phyloP scores from a whole-genome alignment of 92 coral and sea anemone species.

The Montipora capitata region DNA sequence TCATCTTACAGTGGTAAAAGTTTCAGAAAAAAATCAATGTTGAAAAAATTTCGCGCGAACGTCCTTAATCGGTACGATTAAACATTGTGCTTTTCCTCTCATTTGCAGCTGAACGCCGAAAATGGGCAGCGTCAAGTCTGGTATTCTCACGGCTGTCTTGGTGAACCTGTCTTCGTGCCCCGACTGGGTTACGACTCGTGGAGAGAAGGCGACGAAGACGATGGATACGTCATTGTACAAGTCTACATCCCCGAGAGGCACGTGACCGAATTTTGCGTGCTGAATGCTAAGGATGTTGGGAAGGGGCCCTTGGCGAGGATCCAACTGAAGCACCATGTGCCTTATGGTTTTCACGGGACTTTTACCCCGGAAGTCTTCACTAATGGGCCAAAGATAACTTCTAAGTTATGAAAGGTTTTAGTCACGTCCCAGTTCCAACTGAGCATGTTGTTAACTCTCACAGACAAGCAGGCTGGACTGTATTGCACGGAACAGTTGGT shows the following conservation, averaged over 20 bases:
- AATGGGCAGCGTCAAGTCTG: conserved; percentile 80
- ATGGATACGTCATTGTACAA: conserved; percentile 94
- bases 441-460: no score
- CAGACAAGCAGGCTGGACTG: no score
- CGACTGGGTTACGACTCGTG: conserved; percentile 89
- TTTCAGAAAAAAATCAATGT: no score
- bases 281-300: conserved; percentile 91
- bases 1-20: no score
- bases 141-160: conserved; percentile 92
- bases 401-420: conserved; percentile 56
- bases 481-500: no score
- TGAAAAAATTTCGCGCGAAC: no score
- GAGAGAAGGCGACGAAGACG: conserved; percentile 91
- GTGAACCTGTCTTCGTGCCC: conserved; percentile 93
- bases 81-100: not conserved
- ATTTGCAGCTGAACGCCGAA: conserved; percentile 73
- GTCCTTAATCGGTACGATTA: no score
- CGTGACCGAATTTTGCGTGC: conserved; percentile 91
- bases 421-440: not conserved
- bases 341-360: conserved; percentile 94
- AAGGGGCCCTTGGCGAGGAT: conserved; percentile 87
- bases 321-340: conserved; percentile 89
- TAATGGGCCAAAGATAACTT: conserved; percentile 42
- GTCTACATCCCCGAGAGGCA: conserved; percentile 88
- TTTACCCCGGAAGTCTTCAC: conserved; percentile 88